Conservation (phyloP, 2,797 vertebrate genomes). For the Urocyon cinereoargenteus region DNA sequence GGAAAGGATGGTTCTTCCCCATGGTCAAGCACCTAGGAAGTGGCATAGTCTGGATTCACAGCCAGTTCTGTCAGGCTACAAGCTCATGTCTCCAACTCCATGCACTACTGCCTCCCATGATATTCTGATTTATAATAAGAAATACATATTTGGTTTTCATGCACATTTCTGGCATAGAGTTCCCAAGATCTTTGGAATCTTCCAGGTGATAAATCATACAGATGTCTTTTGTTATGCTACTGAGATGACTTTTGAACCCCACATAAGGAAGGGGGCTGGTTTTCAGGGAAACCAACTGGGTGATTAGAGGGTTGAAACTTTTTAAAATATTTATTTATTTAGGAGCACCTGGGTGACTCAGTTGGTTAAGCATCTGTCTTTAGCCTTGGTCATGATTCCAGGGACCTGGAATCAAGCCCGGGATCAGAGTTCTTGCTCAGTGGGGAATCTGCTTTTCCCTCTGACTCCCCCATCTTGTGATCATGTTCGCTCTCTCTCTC, state of each 20-base stretch:
- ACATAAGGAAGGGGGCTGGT: background rate
- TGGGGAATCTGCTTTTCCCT: too few relatives aligned
- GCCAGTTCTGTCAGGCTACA: background rate
- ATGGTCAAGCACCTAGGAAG: background rate
- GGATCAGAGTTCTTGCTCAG: too few relatives aligned
- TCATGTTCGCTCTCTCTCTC: too few relatives aligned
- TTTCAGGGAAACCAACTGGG: background rate
- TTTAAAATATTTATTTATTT: background rate
- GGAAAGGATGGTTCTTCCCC: background rate
- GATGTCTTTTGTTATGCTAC: background rate
- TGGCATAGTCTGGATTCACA: background rate
- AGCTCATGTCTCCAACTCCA: background rate
- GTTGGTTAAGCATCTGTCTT: too few relatives aligned
- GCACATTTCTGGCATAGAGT: background rate
- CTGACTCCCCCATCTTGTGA: too few relatives aligned
- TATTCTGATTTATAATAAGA: background rate
- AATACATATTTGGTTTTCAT: background rate
- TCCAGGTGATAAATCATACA: background rate
- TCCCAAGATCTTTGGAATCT: background rate
- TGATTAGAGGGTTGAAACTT: background rate
- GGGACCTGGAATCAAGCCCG: too few relatives aligned
- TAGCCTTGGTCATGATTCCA: too few relatives aligned
- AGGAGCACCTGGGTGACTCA: too few relatives aligned
- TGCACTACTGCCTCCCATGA: background rate
- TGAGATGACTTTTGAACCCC: background rate